Conservation (phyloP, 2,888 invertebrate species). For the Pantelozetes paolii region DNA sequence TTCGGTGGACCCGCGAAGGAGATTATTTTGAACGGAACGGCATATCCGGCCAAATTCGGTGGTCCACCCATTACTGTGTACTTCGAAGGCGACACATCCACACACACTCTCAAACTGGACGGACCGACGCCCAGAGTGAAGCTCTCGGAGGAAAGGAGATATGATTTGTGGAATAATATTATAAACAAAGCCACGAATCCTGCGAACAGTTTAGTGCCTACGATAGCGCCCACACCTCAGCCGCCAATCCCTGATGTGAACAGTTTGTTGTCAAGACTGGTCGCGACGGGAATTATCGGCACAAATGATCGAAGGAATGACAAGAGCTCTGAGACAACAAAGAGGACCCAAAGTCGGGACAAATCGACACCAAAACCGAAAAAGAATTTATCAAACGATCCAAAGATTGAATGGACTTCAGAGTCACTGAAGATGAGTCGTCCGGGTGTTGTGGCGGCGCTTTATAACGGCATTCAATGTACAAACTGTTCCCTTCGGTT, state of each 20-base stretch:
- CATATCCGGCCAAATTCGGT: conserved; percentile 88
- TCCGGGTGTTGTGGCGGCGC: conserved; percentile 62
- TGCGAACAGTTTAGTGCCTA: neutral
- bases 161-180: conserved; percentile 60
- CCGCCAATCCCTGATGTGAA: conserved; percentile 62
- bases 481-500: conserved; percentile 92
- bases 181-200: conserved; percentile 35
- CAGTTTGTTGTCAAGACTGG: conserved; percentile 76
- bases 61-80: conserved; percentile 72
- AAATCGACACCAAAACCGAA: neutral
- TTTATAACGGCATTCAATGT: conserved; percentile 92
- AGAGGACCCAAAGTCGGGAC: neutral
- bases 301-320: conserved; percentile 7
- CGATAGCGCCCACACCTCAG: conserved; percentile 40
- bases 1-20: conserved; percentile 48
- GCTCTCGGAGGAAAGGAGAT: conserved; percentile 71
- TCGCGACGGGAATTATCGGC: conserved; percentile 64
- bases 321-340: neutral
- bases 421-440: conserved; percentile 56
- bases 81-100: conserved; percentile 41
- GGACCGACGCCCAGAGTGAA: conserved; percentile 91
- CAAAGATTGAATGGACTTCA: conserved; percentile 14
- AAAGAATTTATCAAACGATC: neutral
- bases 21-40: conserved; percentile 61
- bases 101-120: conserved; percentile 68